Evolutionary conservation across 2,113 vertebrate species (phyloP).

Genomic region (Anhinga rufa): DNA sequence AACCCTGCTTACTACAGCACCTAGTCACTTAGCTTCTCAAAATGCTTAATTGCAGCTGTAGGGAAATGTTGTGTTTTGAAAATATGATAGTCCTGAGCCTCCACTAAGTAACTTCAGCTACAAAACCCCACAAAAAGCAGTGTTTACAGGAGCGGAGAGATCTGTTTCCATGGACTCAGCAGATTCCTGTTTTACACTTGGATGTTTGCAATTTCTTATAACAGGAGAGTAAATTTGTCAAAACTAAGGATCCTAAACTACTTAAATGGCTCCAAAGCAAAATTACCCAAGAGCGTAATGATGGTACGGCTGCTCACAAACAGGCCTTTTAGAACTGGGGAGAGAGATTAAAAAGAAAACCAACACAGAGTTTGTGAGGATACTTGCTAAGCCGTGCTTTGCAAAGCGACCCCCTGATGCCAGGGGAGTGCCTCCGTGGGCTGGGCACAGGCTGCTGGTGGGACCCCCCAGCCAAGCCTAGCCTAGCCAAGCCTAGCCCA

Average conservation of each 20-base stretch:
- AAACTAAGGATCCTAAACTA: neutral
- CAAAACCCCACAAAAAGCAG: rapidly evolving
- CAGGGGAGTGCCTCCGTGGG: neutral
- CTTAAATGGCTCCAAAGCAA: rapidly evolving
- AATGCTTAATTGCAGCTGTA: rapidly evolving
- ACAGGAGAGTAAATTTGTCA: neutral
- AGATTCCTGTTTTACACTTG: rapidly evolving
- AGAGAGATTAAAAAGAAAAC: neutral
- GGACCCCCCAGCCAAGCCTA: neutral
- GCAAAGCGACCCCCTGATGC: neutral
- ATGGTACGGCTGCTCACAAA: rapidly evolving
- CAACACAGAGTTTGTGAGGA: neutral
- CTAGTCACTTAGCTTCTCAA: neutral
- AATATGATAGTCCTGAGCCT: rapidly evolving
- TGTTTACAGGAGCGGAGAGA: neutral
- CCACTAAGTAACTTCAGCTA: rapidly evolving
- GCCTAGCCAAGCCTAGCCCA: no score
- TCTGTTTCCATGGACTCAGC: rapidly evolving
- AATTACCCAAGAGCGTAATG: rapidly evolving
- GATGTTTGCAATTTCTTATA: rapidly evolving
- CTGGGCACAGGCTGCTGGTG: neutral
- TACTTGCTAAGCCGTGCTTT: neutral
- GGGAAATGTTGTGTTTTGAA: rapidly evolving
- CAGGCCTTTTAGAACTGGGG: neutral
- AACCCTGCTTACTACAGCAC: rapidly evolving